Percentiles rank a stretch among this genome's conserved stretches.
Conservation (phyloP, 1,140 invertebrate species). For the Carposina sasakii region DNA sequence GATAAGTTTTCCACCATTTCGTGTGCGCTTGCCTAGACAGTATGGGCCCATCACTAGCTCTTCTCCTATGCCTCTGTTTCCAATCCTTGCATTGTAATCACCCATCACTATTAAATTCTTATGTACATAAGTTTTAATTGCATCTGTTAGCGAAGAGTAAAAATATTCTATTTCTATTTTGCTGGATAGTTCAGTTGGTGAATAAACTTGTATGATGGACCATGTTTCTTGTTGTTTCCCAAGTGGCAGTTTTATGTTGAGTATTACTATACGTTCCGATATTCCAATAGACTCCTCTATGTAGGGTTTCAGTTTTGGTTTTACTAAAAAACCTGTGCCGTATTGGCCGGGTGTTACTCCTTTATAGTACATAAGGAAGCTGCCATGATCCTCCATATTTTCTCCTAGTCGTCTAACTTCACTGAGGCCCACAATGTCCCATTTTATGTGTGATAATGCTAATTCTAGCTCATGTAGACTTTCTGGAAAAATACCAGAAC, state of each 20-base stretch:
- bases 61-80: not conserved
- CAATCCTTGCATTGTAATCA: too few relatives aligned
- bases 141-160: not conserved
- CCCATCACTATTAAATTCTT: not conserved
- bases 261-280: slow-evolving; percentile 2
- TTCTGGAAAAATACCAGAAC: too few relatives aligned
- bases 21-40: too few relatives aligned
- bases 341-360: slow-evolving; percentile 2
- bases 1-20: not conserved
- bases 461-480: not conserved
- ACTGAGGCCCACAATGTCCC: slow-evolving; percentile 5
- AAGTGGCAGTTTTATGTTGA: not conserved
- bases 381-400: slow-evolving; percentile 1
- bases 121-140: not conserved
- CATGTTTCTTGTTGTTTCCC: slow-evolving; percentile 2
- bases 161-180: not conserved
- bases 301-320: not conserved
- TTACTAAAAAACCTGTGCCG: slow-evolving; percentile 4
- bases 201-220: slow-evolving; percentile 7
- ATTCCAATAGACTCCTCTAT: not conserved
- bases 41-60: too few relatives aligned
- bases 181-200: not conserved
- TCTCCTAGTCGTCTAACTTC: slow-evolving; percentile 6
- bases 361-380: slow-evolving; percentile 4
- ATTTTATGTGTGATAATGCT: slow-evolving; percentile 7